Percentiles rank a stretch among this genome's conserved stretches.
These are phyloP conservation scores for Eupithecia abbreviata DNA, from an alignment of 2,888 invertebrate species.

Conservation along the genomic window DNA sequence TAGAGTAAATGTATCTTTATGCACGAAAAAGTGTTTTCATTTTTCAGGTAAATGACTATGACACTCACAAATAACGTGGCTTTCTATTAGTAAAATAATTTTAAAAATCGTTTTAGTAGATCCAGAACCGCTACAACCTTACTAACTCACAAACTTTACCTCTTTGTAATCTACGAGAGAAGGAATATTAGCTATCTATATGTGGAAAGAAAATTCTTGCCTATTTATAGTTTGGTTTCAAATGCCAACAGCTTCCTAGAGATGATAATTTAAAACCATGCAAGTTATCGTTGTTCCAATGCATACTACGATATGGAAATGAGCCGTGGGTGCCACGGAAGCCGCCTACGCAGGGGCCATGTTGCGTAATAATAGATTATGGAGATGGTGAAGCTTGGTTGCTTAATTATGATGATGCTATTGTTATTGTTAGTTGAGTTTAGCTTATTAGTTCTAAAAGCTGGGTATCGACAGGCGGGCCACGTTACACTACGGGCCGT, in stretches of 20 bases:
- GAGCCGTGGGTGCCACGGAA: constrained; percentile 12
- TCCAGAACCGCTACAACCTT: too few relatives aligned
- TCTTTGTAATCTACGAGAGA: too few relatives aligned
- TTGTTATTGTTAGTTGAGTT: not conserved
- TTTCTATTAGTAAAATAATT: too few relatives aligned
- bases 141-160: too few relatives aligned
- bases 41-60: too few relatives aligned
- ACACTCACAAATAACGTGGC: too few relatives aligned
- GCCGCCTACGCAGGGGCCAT: not conserved
- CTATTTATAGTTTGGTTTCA: not conserved
- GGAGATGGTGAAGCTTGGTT: not conserved
- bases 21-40: too few relatives aligned
- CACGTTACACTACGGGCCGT: too few relatives aligned
- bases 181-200: not conserved
- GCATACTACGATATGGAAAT: not conserved
- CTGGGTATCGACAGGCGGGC: too few relatives aligned
- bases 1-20: too few relatives aligned
- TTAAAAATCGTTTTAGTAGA: too few relatives aligned
- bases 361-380: not conserved
- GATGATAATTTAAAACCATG: not conserved
- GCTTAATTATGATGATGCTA: not conserved
- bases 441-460: not conserved
- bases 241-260: not conserved
- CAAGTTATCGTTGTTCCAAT: constrained; percentile 6
- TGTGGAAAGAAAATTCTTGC: not conserved